Base-by-base conservation (phyloP, 2,888 invertebrate genomes). In the Athripsodes cinereus region DNA sequence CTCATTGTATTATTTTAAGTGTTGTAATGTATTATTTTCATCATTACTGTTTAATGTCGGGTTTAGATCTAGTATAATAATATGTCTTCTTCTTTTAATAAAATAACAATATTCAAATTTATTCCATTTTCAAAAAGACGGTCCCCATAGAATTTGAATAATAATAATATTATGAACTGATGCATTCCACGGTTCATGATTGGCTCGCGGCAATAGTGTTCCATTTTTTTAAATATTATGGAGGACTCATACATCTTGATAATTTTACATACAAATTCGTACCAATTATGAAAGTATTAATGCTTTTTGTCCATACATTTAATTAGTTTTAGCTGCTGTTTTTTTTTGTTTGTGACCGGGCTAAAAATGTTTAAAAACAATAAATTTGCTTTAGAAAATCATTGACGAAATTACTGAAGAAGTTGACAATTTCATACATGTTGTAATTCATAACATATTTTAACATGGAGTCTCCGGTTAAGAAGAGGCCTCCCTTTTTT, bases 61-160 rank as follows among this genome's bases (percentile, higher is more conserved):
- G 11, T 11, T 8, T 31, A 31, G 31, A 31, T 31, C 31, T 31
- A 8, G 13, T 40, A 40, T 16, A n/a, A 13, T 31, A 8, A 8
- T 31, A 16, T 5, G 16, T n/a, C 13, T 13, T n/a, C 16, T 40
- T 40, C 13, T n/a, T 40, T 13, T 16, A 46, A 44, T 56, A 26
- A 44, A 40, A 8, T n/a, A 16, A 11, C 22, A 44, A 44, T 56
- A 56, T 56, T 56, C 52, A 56, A 56, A 56, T 56, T 56, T 56
- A 56, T 56, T 56, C 56, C 46, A 56, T 46, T n/a, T 56, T 56
- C 31, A 46, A 56, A 56, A 56, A 20, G 44, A 52, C 44, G 56
- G 46, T 56, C 56, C 44, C 11, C 46, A 22, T 35, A 20, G 22
- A 56, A 56, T 56, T 56, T 21, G 26, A 56, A 56, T 22, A 31